Evolutionary conservation across 2,797 vertebrate species (phyloP).

Genomic region (Vultur gryphus): DNA sequence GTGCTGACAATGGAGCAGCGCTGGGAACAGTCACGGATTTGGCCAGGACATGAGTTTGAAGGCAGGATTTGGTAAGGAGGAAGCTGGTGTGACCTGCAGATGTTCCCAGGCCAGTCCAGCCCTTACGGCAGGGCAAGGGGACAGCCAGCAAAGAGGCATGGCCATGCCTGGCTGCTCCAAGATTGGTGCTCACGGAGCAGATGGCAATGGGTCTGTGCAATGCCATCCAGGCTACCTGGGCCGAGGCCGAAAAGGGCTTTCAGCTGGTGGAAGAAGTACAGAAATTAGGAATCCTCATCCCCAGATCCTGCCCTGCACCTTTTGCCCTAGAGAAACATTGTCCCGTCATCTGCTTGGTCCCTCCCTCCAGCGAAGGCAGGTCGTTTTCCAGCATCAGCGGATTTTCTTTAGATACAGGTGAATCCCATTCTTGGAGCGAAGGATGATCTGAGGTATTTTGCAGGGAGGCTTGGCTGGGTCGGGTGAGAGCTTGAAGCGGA

Average conservation of each 20-base stretch:
- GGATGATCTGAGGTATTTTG: slow-evolving; percentile 71
- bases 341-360: not conserved
- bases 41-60: not conserved
- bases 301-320: not conserved
- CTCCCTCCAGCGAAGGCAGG: not conserved
- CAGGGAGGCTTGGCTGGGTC: slow-evolving; percentile 73
- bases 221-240: not conserved
- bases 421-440: slow-evolving; percentile 83
- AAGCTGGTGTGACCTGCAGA: not conserved
- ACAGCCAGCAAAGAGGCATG: not conserved
- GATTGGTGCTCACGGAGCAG: not conserved
- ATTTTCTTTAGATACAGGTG: slow-evolving; percentile 70
- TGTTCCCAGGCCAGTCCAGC: not conserved
- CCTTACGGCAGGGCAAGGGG: not conserved
- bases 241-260: not conserved
- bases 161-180: not conserved
- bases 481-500: slow-evolving; percentile 74
- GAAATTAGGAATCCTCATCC: not conserved
- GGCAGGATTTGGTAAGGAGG: slow-evolving; percentile 15
- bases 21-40: accelerated
- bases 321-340: not conserved
- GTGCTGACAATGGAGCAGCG: accelerated
- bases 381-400: not conserved
- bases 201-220: not conserved
- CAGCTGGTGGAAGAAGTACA: not conserved